Percentiles rank a stretch among this genome's conserved stretches.
Evolutionary conservation across 2,888 invertebrate genomes (phyloP).

Genomic region (Lamellibrachia columna): DNA sequence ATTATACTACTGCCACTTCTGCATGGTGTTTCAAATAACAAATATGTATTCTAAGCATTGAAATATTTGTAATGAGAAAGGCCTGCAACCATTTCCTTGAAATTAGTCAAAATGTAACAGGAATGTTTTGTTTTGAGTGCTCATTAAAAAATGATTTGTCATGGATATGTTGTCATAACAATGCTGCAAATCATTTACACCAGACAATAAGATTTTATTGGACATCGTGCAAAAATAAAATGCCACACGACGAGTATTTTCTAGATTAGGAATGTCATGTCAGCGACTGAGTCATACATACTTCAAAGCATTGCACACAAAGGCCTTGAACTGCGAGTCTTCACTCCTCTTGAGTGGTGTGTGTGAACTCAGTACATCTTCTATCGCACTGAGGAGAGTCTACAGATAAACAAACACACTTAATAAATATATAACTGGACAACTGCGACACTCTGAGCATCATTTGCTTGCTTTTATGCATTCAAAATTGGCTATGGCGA

Average conservation of each 20-base stretch:
- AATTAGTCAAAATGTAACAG: slow-evolving; percentile 11
- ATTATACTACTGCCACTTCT: neutral
- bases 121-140: neutral
- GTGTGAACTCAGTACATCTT: slow-evolving; percentile 91
- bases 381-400: slow-evolving; percentile 88
- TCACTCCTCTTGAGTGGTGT: slow-evolving; percentile 90
- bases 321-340: slow-evolving; percentile 98
- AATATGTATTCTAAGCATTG: neutral
- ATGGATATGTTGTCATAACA: neutral
- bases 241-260: neutral
- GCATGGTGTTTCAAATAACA: neutral
- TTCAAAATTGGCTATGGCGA: too few species aligned
- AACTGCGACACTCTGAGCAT: neutral
- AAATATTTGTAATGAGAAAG: neutral
- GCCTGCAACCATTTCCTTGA: neutral
- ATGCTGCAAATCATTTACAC: neutral
- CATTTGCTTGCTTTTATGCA: neutral
- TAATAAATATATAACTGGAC: neutral
- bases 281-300: slow-evolving; percentile 68
- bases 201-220: neutral
- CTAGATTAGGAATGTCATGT: neutral
- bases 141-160: neutral
- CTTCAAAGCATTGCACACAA: slow-evolving; percentile 96
- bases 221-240: neutral
- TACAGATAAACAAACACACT: slow-evolving; percentile 61